phyloP scores from a whole-genome alignment of 2,113 vertebrate species.

The Pelvicachromis taeniatus region DNA sequence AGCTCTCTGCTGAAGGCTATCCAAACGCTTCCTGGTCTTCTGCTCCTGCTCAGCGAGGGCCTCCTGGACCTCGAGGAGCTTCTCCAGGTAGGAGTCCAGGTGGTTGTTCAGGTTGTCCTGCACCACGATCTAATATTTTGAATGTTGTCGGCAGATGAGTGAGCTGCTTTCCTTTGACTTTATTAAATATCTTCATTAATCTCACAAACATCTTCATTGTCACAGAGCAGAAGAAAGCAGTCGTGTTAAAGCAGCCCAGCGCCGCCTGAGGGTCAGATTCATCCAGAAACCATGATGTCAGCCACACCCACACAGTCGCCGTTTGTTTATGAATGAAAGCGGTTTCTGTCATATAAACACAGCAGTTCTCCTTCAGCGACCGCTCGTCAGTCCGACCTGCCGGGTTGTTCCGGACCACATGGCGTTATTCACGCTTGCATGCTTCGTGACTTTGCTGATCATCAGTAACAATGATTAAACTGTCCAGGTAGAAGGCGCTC shows the following conservation, averaged over 20 bases:
- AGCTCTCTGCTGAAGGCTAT: conserved; percentile 52
- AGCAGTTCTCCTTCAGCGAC: background rate
- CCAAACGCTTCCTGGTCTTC: conserved; percentile 68
- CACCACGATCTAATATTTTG: background rate
- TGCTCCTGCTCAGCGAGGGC: conserved; percentile 71
- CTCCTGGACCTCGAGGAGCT: conserved; percentile 67
- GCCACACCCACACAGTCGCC: background rate
- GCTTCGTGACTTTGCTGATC: background rate
- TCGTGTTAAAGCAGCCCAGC: background rate
- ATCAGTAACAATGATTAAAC: background rate
- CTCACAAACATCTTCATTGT: background rate
- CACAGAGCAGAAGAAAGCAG: background rate
- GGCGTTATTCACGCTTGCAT: background rate
- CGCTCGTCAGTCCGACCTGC: background rate
- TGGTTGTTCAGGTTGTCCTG: conserved; percentile 71
- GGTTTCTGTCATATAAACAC: background rate
- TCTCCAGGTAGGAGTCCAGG: conserved; percentile 67
- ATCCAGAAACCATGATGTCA: background rate
- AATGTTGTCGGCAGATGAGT: background rate
- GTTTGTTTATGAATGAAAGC: background rate
- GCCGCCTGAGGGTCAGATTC: background rate
- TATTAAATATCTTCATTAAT: background rate
- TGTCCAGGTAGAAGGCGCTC: no score
- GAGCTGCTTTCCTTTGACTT: background rate
- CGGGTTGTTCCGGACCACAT: background rate